Evolutionary conservation across 1,140 invertebrate species (phyloP).

Genomic region (Prorops nasuta): DNA sequence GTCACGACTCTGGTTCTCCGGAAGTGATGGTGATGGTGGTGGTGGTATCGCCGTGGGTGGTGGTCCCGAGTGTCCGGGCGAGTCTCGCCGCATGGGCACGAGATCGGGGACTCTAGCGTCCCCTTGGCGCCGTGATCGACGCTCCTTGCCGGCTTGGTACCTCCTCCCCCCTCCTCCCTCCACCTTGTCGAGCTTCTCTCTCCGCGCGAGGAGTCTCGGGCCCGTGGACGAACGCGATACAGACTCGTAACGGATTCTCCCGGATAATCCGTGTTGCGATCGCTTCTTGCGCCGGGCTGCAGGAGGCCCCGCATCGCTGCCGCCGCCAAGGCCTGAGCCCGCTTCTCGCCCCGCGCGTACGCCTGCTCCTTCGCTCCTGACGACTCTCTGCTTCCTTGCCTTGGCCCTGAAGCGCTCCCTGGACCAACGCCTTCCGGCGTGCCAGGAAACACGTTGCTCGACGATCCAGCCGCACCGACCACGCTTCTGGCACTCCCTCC

Average conservation of each 20-base stretch:
- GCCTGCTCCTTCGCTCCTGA: conserved; percentile 7
- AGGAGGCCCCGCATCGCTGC: conserved; percentile 46
- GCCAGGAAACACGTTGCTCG: conserved; percentile 15
- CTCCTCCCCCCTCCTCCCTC: conserved; percentile 1
- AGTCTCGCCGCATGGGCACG: conserved; percentile 48
- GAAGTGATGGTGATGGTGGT: conserved; percentile 9
- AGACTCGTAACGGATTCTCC: not conserved
- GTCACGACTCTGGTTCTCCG: conserved; percentile 13
- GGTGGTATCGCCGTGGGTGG: conserved; percentile 33
- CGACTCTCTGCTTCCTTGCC: conserved; percentile 1
- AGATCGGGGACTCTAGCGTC: conserved; percentile 39
- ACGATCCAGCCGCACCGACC: conserved; percentile 1
- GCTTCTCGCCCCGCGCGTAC: conserved; percentile 19
- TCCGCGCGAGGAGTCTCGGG: not conserved
- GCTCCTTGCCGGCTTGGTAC: conserved; percentile 4
- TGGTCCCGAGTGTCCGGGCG: conserved; percentile 39
- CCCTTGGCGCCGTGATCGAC: conserved; percentile 32
- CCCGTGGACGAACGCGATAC: not conserved
- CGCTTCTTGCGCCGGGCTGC: conserved; percentile 38
- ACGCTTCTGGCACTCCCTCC: not conserved
- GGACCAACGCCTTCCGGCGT: conserved; percentile 19
- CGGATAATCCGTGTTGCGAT: conserved; percentile 24
- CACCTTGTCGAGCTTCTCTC: not conserved
- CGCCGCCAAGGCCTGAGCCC: conserved; percentile 37
- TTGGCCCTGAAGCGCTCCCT: not conserved